A percentile compares a stretch with the other conserved stretches of the same genome.
Conservation (phyloP, 1,140 invertebrate genomes). For the Drosophila serrata region DNA sequence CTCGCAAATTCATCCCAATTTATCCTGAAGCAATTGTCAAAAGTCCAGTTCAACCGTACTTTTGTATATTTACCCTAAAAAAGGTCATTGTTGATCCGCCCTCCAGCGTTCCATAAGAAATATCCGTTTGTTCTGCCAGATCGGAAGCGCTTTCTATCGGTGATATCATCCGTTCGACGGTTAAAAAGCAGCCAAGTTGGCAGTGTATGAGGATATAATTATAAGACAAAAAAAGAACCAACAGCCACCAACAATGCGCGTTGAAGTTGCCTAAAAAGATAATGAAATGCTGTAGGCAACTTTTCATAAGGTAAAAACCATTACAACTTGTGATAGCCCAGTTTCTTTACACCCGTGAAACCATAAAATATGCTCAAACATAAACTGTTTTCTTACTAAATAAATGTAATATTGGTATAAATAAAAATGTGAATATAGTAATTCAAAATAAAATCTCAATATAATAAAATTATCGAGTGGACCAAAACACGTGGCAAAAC, state of each 20-base stretch:
- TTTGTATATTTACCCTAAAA: slow-evolving; percentile 90
- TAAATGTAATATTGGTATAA: not conserved
- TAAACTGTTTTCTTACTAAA: not conserved
- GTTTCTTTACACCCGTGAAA: not conserved
- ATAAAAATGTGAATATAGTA: not conserved
- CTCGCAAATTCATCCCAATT: no score
- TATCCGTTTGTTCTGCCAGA: slow-evolving; percentile 96
- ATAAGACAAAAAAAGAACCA: slow-evolving; percentile 99
- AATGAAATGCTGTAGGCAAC: not conserved
- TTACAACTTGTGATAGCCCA: not conserved
- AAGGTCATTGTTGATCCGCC: slow-evolving; percentile 99
- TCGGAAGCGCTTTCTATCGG: slow-evolving; percentile 98
- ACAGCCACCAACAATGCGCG: slow-evolving; percentile 96
- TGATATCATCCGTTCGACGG: slow-evolving; percentile 98
- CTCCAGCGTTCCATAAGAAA: slow-evolving; percentile 96
- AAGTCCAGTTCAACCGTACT: no score
- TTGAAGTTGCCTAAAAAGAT: slow-evolving; percentile 93
- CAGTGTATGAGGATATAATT: slow-evolving; percentile 99
- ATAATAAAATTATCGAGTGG: not conserved
- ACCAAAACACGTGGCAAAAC: not conserved
- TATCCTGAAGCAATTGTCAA: no score
- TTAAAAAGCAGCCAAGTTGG: slow-evolving; percentile 98
- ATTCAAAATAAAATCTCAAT: not conserved
- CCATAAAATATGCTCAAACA: not conserved
- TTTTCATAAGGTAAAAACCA: not conserved